phyloP scores from a whole-genome alignment of 2,888 invertebrate genomes.

The Oligia strigilis region DNA sequence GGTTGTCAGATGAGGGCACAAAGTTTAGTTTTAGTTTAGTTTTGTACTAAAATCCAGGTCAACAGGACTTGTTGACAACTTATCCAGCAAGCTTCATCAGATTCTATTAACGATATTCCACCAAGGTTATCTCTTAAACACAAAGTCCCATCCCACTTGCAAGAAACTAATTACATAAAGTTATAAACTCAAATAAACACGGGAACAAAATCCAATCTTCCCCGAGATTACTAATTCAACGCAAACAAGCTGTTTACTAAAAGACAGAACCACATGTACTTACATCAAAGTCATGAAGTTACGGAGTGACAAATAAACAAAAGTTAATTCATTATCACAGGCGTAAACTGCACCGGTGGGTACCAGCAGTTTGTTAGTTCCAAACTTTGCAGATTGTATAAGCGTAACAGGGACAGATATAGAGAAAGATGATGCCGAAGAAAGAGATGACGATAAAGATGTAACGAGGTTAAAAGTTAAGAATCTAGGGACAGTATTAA shows the following conservation, averaged over 20 bases:
- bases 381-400: slow-evolving; percentile 57
- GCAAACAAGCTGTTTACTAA: slow-evolving; percentile 58
- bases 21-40: neutral
- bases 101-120: neutral
- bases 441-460: slow-evolving; percentile 33
- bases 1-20: neutral
- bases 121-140: slow-evolving; percentile 11
- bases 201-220: slow-evolving; percentile 52
- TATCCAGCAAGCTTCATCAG: slow-evolving; percentile 2
- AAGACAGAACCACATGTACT: slow-evolving; percentile 43
- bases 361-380: slow-evolving; percentile 55
- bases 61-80: neutral
- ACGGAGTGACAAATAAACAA: slow-evolving; percentile 66
- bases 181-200: slow-evolving; percentile 45
- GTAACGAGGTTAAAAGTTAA: slow-evolving; percentile 65
- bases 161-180: slow-evolving; percentile 36
- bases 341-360: slow-evolving; percentile 70
- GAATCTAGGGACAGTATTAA: slow-evolving; percentile 61
- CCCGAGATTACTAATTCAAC: slow-evolving; percentile 53
- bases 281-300: slow-evolving; percentile 62
- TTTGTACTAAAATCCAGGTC: neutral
- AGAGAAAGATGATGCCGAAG: slow-evolving; percentile 11
- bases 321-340: slow-evolving; percentile 70
- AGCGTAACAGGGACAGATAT: slow-evolving; percentile 45
- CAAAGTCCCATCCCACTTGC: slow-evolving; percentile 8